Conservation (phyloP, 1,140 invertebrate species). For the Procambarus virginalis region DNA sequence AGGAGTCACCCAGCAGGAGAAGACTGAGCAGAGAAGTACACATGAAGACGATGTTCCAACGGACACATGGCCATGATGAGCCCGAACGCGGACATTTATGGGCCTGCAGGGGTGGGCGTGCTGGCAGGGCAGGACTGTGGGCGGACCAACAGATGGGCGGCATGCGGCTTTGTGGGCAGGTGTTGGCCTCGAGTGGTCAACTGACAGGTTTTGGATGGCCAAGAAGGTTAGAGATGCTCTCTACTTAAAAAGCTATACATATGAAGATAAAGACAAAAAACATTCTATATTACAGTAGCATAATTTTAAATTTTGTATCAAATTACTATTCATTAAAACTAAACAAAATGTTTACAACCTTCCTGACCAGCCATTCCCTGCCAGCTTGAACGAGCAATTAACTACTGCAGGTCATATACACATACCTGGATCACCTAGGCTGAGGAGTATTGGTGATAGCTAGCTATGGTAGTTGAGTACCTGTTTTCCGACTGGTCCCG, state of each 20-base stretch:
- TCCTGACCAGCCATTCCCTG: conserved; percentile 12
- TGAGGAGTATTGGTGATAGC: conserved; percentile 68
- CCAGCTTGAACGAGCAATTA: not conserved
- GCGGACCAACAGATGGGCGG: conserved; percentile 46
- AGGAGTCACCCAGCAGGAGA: conserved; percentile 42
- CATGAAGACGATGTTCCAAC: conserved; percentile 50
- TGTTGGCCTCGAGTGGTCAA: conserved; percentile 59
- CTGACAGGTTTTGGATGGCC: not conserved
- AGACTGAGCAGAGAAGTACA: conserved; percentile 59
- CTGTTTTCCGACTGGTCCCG: conserved; percentile 68
- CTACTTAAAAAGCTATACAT: not conserved
- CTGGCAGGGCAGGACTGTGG: conserved; percentile 50
- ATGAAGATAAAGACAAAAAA: not conserved
- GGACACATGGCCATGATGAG: conserved; percentile 51
- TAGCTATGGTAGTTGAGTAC: conserved; percentile 71
- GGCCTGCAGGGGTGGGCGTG: conserved; percentile 21
- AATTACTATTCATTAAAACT: not conserved
- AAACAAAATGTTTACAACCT: not conserved
- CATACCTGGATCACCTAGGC: conserved; percentile 67
- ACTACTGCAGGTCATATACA: conserved; percentile 1
- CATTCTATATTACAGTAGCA: not conserved
- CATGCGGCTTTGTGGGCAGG: conserved; percentile 49
- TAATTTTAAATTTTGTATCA: not conserved
- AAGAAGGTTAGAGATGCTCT: conserved; percentile 6
- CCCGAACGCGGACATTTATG: conserved; percentile 50